These are phyloP conservation scores for Pherbina coryleti DNA, from an alignment of 2,888 invertebrate species.

Conservation along the genomic window DNA sequence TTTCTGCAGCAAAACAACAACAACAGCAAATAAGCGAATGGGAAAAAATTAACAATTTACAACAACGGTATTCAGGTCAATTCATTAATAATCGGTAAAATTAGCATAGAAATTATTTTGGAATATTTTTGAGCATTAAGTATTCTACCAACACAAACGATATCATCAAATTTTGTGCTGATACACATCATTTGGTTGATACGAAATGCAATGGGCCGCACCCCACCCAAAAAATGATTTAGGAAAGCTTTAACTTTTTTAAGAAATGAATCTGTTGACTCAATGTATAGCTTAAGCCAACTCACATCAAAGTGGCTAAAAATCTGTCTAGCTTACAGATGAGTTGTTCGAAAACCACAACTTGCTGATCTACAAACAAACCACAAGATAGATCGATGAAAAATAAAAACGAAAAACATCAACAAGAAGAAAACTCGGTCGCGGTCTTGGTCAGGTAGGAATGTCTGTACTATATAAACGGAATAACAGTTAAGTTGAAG, in stretches of 20 bases:
- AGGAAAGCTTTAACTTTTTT: neutral
- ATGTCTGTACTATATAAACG: constrained; percentile 38
- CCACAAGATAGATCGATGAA: neutral
- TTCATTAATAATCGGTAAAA: constrained; percentile 65
- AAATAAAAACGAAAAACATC: neutral
- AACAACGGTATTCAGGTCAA: constrained; percentile 64
- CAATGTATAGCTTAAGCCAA: neutral
- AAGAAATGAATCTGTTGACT: neutral
- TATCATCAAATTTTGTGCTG: neutral
- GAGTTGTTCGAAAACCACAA: neutral
- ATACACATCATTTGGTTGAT: neutral
- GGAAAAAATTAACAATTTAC: neutral
- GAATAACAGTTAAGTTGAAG: constrained; percentile 58
- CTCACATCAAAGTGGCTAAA: neutral
- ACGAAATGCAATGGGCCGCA: neutral
- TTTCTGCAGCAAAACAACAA: neutral
- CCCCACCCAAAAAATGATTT: neutral
- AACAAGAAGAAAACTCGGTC: neutral
- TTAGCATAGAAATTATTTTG: constrained; percentile 51
- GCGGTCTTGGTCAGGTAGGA: constrained; percentile 22
- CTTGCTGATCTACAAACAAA: constrained; percentile 15
- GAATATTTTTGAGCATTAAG: constrained; percentile 16
- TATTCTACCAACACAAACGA: neutral
- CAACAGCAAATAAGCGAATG: constrained; percentile 9
- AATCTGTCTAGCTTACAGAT: neutral